Evolutionary conservation across 2,113 vertebrate species (phyloP).

Genomic region (Melospiza georgiana): DNA sequence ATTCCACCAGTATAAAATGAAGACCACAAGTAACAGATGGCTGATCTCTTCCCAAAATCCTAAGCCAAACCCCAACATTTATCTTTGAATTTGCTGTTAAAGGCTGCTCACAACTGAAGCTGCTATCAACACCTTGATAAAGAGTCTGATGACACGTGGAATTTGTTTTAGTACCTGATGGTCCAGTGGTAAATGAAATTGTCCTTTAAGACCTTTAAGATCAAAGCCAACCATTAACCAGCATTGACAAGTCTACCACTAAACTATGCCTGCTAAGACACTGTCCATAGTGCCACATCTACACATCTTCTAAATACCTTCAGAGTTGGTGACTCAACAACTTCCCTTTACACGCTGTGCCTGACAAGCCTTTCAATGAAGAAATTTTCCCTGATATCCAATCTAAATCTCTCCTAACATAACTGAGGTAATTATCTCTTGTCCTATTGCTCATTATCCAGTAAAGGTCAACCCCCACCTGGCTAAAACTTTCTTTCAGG

Average conservation of each 20-base stretch:
- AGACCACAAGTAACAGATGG: neutral
- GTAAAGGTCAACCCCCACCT: neutral
- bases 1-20: neutral
- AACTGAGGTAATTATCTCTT: neutral
- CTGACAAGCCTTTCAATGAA: neutral
- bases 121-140: neutral
- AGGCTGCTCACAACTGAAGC: neutral
- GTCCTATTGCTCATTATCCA: neutral
- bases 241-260: neutral
- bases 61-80: neutral
- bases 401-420: neutral
- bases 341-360: neutral
- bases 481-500: neutral
- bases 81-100: neutral
- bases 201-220: neutral
- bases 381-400: neutral
- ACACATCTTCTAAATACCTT: neutral
- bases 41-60: neutral
- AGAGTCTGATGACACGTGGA: neutral
- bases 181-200: neutral
- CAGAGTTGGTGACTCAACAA: rapidly evolving
- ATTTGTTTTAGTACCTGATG: neutral
- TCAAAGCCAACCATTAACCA: neutral
- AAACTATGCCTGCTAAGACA: neutral
- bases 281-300: neutral